Percentiles rank a stretch among this genome's conserved stretches.
These are phyloP conservation scores for Promerops cafer DNA, from an alignment of 2,113 vertebrate species.

Conservation along the genomic window DNA sequence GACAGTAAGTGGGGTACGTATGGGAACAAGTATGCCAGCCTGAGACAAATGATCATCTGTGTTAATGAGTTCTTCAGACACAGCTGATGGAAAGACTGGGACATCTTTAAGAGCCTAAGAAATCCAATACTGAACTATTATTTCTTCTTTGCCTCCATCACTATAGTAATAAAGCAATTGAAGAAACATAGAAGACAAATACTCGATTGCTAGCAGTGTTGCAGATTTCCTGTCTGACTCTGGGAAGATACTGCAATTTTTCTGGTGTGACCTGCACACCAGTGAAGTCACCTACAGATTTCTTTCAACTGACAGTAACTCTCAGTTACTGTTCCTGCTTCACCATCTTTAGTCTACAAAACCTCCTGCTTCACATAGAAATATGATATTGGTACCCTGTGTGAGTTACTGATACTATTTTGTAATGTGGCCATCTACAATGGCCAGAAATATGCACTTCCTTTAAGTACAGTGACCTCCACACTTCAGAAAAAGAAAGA, in stretches of 20 bases:
- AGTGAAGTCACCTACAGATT: neutral
- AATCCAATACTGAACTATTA: neutral
- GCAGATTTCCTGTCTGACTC: neutral
- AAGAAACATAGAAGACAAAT: neutral
- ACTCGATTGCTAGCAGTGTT: neutral
- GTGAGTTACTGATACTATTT: neutral
- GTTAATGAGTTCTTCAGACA: neutral
- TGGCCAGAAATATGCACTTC: neutral
- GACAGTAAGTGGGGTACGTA: fast-evolving
- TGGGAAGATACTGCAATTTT: neutral
- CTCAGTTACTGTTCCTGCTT: neutral
- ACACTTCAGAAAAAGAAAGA: neutral
- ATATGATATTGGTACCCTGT: neutral
- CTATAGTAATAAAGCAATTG: neutral
- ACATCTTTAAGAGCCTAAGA: neutral
- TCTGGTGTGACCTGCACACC: neutral
- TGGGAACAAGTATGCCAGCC: neutral
- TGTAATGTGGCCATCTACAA: neutral
- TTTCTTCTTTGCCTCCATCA: neutral
- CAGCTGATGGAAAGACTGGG: neutral
- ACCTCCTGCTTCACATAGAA: neutral
- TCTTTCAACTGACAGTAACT: neutral
- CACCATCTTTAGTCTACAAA: neutral
- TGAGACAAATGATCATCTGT: neutral
- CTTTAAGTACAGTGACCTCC: neutral